Percentiles rank a stretch among this genome's conserved stretches.
phyloP scores from a whole-genome alignment of 1,140 invertebrate genomes.

The Lutraria rhynchaena region DNA sequence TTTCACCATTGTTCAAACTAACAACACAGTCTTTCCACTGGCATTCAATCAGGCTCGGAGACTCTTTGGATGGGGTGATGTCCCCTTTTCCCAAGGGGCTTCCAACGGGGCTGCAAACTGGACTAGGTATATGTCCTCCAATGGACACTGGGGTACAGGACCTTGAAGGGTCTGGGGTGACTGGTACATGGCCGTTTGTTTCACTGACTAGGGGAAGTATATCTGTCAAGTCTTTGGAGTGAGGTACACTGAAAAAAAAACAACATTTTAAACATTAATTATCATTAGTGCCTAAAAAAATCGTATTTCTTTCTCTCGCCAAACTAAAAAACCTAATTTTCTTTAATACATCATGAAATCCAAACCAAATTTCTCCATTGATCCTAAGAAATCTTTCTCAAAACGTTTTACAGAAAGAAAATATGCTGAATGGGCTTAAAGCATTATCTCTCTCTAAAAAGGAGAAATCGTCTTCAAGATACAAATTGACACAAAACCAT shows the following conservation, averaged over 20 bases:
- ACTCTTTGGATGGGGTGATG: slow-evolving; percentile 32
- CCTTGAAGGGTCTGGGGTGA: slow-evolving; percentile 49
- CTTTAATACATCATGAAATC: too few species aligned
- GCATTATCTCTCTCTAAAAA: too few species aligned
- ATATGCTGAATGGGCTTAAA: too few species aligned
- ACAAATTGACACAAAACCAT: too few species aligned
- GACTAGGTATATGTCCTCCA: slow-evolving; percentile 15
- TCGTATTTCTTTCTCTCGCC: too few species aligned
- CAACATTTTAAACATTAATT: too few species aligned
- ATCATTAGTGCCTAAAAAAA: too few species aligned
- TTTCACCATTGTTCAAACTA: slow-evolving; percentile 88
- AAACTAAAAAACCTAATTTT: too few species aligned
- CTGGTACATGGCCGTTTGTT: slow-evolving; percentile 28
- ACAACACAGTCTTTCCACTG: slow-evolving; percentile 92
- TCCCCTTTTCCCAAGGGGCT: slow-evolving; percentile 49
- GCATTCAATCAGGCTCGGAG: slow-evolving; percentile 82
- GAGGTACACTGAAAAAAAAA: slow-evolving; percentile 43
- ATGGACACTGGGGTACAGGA: slow-evolving; percentile 51
- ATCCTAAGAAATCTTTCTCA: too few species aligned
- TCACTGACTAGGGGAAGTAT: slow-evolving; percentile 46
- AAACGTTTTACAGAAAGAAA: too few species aligned
- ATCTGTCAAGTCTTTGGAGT: slow-evolving; percentile 36
- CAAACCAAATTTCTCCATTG: too few species aligned
- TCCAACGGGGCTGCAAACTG: slow-evolving; percentile 28
- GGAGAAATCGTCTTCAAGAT: too few species aligned